Base-by-base conservation (phyloP, 2,888 invertebrate genomes). In the Luperina nickerlii region DNA sequence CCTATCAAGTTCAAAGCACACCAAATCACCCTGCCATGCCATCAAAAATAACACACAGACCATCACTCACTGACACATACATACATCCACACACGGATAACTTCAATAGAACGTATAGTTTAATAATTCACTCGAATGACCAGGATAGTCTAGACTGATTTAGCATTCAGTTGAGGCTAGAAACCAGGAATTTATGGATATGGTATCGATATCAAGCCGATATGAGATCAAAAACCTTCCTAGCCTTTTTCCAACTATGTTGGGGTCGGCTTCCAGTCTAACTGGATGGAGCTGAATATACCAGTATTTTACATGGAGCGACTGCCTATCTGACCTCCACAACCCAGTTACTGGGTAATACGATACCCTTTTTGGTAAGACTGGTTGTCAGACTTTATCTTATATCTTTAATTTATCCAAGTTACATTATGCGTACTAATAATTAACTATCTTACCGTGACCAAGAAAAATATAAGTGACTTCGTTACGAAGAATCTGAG, bases 121-220 rank as follows among this genome's bases (percentile, higher is more conserved):
- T 75, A 87, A 87, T 85, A 81, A 85, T 85, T 80, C 85, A 85
- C 57, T 8, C 57, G 73, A 74, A 70, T 84, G 80, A 84, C 80
- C 75, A 42, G 67, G 9, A 68, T 60, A 68, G 85, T 81, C 85
- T 87, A 87, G 87, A 87, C 87, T 70, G 62, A 70, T 87, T 85
- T 54, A 71, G 60, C 69, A 71, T 84, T 84, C 85, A 71, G 67
- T 74, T 65, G 2, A 15, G 42, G 3, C 9, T 18, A 24, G 32
- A n/a, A 84, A 13, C 13, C 65, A 70, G 2, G 24, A 77, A 73
- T 3, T 27, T 48, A 13, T 75, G 20, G 75, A 84, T 78, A 18
- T 51, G 87, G 84, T 57, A 67, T 74, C 20, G 13, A 54, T 2
- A 67, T 38, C 38, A 65, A 38, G 11, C 38, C 3, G 66, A 11